Base-by-base conservation (phyloP, 2,888 invertebrate genomes). In the Tachina fera region DNA sequence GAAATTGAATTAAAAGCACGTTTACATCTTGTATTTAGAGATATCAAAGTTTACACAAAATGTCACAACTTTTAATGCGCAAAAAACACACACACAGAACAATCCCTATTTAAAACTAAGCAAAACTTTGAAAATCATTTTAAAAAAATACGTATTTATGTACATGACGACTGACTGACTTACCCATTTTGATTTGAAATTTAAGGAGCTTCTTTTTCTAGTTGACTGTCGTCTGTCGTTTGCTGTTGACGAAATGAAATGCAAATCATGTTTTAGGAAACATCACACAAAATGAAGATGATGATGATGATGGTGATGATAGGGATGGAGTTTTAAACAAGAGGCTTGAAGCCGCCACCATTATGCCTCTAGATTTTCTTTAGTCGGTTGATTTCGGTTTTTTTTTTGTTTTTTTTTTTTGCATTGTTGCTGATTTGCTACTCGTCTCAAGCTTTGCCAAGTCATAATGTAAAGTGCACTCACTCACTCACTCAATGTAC, bases 391-490 rank as follows among this genome's bases (percentile, higher is more conserved):
- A 1, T 78, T 65, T 81, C 41, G n/a, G 45, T 72, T 31, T 70
- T 9, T 43, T 10, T 10, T 63, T 19, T 84, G 60, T 6, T 77
- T n/a, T 43, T 63, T 19, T 84, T 67, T 6, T 77, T n/a, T 43
- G 65, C 65, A 9, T 67, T 70, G 43, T 49, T 49, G 60, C 53
- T 77, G 65, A 11, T 80, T 70, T 81, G 58, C 31, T 51, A 4
- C 41, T 60, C 60, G 60, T 60, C 51, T 63, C 77, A 81, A n/a
- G 78, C 71, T 83, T 31, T 79, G 75, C 56, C 84, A 76, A 86
- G 79, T 80, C 76, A 86, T 83, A 86, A 79, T 71, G 78, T 83
- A 83, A 86, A 86, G 83, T 86, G 82, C 86, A 79, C 78, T 70
- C 65, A 61, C 31, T 45, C 16, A 63, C 39, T 77, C 65, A 61